Percentiles rank a stretch among this genome's conserved stretches.
Evolutionary conservation across 2,797 vertebrate genomes (phyloP).

Genomic region (Gambelia wislizenii): DNA sequence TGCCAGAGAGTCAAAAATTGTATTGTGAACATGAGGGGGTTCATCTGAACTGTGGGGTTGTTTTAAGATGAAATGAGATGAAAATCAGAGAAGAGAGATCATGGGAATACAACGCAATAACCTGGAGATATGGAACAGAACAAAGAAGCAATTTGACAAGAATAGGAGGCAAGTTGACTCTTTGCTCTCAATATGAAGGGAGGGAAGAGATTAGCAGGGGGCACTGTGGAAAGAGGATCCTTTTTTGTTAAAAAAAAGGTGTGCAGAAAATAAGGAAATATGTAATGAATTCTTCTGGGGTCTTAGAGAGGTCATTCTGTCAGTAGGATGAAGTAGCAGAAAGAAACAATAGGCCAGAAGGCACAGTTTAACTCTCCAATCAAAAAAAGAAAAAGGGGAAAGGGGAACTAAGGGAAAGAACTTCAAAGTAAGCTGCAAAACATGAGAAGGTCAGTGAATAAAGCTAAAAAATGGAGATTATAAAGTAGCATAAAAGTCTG

Average conservation of each 20-base stretch:
- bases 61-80: constrained; percentile 56
- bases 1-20: neutral
- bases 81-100: constrained; percentile 47
- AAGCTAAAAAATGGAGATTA: constrained; percentile 41
- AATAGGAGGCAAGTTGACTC: constrained; percentile 41
- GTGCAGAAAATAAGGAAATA: constrained; percentile 17
- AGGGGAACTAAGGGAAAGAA: constrained; percentile 5
- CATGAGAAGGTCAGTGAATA: neutral
- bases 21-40: constrained; percentile 14
- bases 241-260: constrained; percentile 22
- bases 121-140: constrained; percentile 34
- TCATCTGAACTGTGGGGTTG: constrained; percentile 15
- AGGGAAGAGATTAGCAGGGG: constrained; percentile 47
- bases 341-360: constrained; percentile 21
- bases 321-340: constrained; percentile 5
- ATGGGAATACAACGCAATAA: constrained; percentile 43
- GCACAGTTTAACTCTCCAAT: constrained; percentile 1
- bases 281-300: constrained; percentile 34
- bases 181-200: constrained; percentile 53
- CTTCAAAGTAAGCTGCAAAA: neutral
- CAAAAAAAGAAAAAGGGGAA: constrained; percentile 3
- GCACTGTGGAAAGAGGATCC: constrained; percentile 16
- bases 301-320: neutral
- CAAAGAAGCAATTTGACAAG: constrained; percentile 31
- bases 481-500: neutral